Conservation (phyloP, 2,113 vertebrate genomes). For the Pluvialis apricaria region DNA sequence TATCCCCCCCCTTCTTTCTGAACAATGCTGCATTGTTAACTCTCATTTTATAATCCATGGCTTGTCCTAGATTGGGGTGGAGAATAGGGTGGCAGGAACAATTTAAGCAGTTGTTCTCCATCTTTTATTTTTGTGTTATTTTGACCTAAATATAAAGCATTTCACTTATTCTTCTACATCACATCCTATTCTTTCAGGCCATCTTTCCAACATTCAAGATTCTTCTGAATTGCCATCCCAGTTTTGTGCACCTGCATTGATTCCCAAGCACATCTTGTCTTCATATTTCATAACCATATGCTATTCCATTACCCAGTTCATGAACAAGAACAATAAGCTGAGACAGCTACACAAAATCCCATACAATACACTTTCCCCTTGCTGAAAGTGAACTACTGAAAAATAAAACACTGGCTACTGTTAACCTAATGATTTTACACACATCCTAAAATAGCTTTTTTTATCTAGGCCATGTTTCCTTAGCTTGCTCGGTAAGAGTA, state of each 20-base stretch:
- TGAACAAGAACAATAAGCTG: neutral
- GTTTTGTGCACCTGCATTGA: neutral
- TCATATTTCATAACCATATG: neutral
- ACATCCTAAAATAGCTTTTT: slow-evolving; percentile 9
- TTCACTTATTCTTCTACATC: neutral
- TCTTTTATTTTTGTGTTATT: neutral
- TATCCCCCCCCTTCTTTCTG: neutral
- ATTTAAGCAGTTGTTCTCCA: neutral
- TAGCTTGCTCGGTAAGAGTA: neutral
- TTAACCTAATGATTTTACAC: neutral
- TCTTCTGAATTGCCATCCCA: neutral
- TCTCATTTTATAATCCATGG: neutral
- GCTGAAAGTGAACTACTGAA: neutral
- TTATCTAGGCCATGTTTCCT: slow-evolving; percentile 31
- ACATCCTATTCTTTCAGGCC: neutral
- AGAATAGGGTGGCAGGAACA: neutral
- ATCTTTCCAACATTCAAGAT: neutral
- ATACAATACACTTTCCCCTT: neutral
- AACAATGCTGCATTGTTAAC: neutral
- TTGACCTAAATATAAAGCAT: neutral
- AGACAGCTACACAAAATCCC: neutral
- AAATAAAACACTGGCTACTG: neutral
- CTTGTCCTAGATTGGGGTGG: neutral
- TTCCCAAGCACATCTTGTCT: neutral
- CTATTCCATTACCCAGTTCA: neutral